Base-by-base conservation (phyloP, 1,140 invertebrate genomes). In the Brachionus sp. region DNA sequence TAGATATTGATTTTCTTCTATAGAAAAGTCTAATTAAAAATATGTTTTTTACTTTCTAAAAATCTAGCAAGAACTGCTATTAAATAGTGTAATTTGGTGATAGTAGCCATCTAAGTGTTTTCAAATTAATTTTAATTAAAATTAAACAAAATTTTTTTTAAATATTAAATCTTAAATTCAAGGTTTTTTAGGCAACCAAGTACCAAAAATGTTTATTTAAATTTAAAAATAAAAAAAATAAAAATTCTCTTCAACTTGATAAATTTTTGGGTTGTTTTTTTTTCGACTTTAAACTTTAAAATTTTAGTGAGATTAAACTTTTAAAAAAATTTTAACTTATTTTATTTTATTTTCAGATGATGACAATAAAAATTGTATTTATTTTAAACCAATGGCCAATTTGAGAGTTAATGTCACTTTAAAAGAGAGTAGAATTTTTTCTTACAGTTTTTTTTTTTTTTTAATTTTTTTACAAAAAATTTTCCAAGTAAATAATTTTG, bases 401-500 rank as follows among this genome's bases (percentile, higher is more conserved):
- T 53, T 82, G 16, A 82, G 16, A 35, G 80, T 82, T 1, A n/a
- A 66, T 68, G 57, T 66, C 5, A 44, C 29, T 10, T 1, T 84
- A 70, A n/a, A 35, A 64, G 19, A 85, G 50, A 37, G 77, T 82
- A 82, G 53, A 19, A 6, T 19, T 70, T 35, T 68, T 3, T 0
- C 33, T 66, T 64, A 12, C 0, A 66, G n/a, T 6, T 77, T 25
- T 3, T 57, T 7, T 57, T 42, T 12, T 53, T 78, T n/a, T 62
- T 83, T 19, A 53, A 4, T 7, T 10, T 82, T 13, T 53, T 84
- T 82, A 50, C 84, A 73, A 84, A 87, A 66, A 62, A 86, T 90
- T 12, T 85, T 29, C 29, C 1, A 29, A 94, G 93, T 95, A 89
- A 93, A 93, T 85, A 95, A 94, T 87, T 95, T 94, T 88, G 91